Conservation (phyloP, 1,140 invertebrate genomes). For the Polypedilum pembai region DNA sequence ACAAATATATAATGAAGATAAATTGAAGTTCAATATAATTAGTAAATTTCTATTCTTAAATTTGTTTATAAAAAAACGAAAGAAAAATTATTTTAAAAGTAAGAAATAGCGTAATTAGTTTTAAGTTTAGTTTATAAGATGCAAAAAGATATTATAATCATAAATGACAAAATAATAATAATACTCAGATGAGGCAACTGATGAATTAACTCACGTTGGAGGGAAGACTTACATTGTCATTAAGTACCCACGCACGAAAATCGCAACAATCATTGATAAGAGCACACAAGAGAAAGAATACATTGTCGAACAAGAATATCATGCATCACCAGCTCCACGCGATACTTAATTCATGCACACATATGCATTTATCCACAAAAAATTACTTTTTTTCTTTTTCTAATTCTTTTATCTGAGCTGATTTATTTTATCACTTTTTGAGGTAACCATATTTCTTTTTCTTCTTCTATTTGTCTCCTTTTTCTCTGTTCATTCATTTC, state of each 20-base stretch:
- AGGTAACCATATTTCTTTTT: background rate
- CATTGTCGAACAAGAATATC: conserved; percentile 5
- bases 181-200: conserved; percentile 22
- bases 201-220: background rate
- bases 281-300: background rate
- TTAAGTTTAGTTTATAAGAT: background rate
- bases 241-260: conserved; percentile 14
- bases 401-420: background rate
- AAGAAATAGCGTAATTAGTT: too few species aligned
- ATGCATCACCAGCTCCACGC: background rate
- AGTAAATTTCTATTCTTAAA: too few species aligned
- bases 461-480: background rate
- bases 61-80: too few species aligned
- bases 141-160: conserved; percentile 23
- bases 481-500: background rate
- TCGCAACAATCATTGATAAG: conserved; percentile 23
- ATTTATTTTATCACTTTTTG: conserved; percentile 1
- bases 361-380: background rate
- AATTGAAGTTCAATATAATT: too few species aligned
- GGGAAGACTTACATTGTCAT: background rate
- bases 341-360: background rate
- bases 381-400: background rate
- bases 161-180: conserved; percentile 23
- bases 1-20: too few species aligned
- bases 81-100: too few species aligned